Evolutionary conservation across 2,888 invertebrate species (phyloP).

Genomic region (Andrena bicolor): DNA sequence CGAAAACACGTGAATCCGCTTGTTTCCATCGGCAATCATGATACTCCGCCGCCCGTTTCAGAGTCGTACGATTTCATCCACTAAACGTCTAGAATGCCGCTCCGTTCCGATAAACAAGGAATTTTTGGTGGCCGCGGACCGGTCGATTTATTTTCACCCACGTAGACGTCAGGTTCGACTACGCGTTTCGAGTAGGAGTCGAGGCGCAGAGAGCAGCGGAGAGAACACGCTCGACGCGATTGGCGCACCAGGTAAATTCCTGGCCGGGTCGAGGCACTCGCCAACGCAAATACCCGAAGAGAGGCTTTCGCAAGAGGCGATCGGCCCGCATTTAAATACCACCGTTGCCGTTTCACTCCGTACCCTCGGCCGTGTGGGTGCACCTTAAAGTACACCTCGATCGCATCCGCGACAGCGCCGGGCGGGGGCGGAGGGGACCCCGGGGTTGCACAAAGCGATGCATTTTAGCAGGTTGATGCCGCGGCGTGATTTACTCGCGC

Average conservation of each 20-base stretch:
- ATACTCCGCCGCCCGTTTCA: background rate
- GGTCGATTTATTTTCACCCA: conserved; percentile 57
- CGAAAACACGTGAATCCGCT: background rate
- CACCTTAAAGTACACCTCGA: conserved; percentile 55
- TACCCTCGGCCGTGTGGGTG: conserved; percentile 59
- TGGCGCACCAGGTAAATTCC: conserved; percentile 65
- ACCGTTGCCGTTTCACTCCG: conserved; percentile 64
- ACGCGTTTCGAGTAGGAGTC: conserved; percentile 18
- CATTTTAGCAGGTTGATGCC: conserved; percentile 66
- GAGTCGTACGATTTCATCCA: background rate
- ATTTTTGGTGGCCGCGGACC: background rate
- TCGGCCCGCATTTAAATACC: conserved; percentile 71
- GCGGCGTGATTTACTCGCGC: conserved; percentile 59
- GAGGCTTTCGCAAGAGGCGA: conserved; percentile 73
- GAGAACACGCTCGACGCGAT: conserved; percentile 7
- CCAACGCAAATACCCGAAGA: conserved; percentile 77
- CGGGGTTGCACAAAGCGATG: conserved; percentile 47
- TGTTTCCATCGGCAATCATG: background rate
- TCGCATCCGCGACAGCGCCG: conserved; percentile 48
- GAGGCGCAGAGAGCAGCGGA: background rate
- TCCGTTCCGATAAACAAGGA: background rate
- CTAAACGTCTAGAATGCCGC: background rate
- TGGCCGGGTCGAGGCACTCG: conserved; percentile 71
- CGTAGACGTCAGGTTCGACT: conserved; percentile 42
- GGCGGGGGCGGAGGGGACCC: background rate